Evolutionary conservation across 2,888 invertebrate species (phyloP).

Genomic region (Hybos culiciformis): DNA sequence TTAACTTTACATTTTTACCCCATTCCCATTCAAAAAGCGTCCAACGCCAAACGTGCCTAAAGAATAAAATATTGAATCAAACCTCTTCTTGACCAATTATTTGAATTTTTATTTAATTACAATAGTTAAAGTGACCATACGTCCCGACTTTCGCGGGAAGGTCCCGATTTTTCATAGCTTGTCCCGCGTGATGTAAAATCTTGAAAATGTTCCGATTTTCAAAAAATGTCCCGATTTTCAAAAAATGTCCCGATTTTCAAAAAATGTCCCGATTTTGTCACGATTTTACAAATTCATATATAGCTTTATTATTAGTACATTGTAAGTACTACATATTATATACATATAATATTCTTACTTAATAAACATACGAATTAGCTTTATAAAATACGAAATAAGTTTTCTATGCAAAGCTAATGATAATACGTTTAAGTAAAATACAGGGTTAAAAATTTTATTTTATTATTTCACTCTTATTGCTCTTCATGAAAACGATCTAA

Average conservation of each 20-base stretch:
- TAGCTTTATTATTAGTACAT: neutral
- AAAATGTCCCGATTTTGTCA: neutral
- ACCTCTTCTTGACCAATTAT: too few relatives aligned
- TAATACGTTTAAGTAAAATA: neutral
- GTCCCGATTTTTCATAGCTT: neutral
- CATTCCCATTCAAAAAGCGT: too few relatives aligned
- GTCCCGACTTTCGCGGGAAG: neutral
- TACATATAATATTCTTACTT: neutral
- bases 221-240: neutral
- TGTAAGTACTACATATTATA: neutral
- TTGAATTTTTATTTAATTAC: too few relatives aligned
- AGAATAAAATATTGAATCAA: too few relatives aligned
- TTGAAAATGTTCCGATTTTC: neutral
- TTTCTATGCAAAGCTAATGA: neutral
- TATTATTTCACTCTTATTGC: too few relatives aligned
- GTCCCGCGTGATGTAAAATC: neutral
- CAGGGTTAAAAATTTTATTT: too few relatives aligned
- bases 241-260: too few relatives aligned
- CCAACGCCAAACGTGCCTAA: too few relatives aligned
- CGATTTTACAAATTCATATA: too few relatives aligned
- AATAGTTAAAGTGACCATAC: neutral
- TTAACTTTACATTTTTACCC: too few relatives aligned
- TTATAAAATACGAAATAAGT: neutral
- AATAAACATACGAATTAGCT: too few relatives aligned
- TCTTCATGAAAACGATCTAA: too few relatives aligned